A percentile compares a stretch with the other conserved stretches of the same genome.
Evolutionary conservation across 2,888 invertebrate genomes (phyloP).

Genomic region (Pterobdella sp.): DNA sequence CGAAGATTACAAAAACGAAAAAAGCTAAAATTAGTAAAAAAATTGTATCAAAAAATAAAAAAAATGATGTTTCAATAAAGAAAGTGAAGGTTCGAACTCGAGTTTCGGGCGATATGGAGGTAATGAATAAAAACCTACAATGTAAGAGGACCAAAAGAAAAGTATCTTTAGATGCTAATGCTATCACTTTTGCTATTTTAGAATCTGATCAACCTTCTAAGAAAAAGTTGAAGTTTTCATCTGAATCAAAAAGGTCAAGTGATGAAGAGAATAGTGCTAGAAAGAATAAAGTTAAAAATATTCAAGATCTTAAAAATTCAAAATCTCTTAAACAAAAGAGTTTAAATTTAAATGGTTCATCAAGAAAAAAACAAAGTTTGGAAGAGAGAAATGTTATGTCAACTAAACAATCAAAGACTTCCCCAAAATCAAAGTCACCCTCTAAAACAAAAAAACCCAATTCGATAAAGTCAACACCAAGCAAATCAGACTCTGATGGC

Average conservation of each 20-base stretch:
- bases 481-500: not conserved
- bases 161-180: conserved; percentile 38
- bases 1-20: not conserved
- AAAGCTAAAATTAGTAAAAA: not conserved
- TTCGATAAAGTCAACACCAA: not conserved
- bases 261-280: not conserved
- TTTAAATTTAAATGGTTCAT: not conserved
- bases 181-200: conserved; percentile 36
- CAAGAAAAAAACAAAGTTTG: not conserved
- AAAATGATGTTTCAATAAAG: not conserved
- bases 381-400: no score
- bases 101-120: not conserved
- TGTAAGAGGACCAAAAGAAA: conserved; percentile 34
- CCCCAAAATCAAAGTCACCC: not conserved
- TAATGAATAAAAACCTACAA: conserved; percentile 13
- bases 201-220: conserved; percentile 27
- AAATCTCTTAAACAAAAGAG: not conserved
- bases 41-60: not conserved
- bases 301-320: not conserved
- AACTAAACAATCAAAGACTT: no score
- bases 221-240: conserved; percentile 2
- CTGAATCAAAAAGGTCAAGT: not conserved
- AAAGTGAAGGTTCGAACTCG: not conserved
- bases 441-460: not conserved
- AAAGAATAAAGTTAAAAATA: not conserved